Evolutionary conservation across 2,797 vertebrate species (phyloP), one percentile per base, ranked within the genome.

Genomic region (Pyrocephalus nanus): DNA sequence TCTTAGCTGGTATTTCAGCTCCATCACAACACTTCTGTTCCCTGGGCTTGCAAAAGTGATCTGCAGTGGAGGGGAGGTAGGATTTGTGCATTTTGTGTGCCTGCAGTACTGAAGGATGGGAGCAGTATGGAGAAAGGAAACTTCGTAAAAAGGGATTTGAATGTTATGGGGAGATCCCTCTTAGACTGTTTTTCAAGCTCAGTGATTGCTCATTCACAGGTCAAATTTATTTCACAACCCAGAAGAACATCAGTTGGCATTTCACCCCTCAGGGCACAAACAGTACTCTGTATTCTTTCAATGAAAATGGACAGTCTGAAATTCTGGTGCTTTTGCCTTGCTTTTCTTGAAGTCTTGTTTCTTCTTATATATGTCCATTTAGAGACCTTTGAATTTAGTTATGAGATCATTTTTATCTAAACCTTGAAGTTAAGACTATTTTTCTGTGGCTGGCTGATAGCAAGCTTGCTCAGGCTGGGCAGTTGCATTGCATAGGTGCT

Each of bases 81-180:
- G 15, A 25, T 0, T 0, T 3, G 15, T 21, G 8, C 15, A 6
- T 36, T 89, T 58, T 60, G 5, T 53, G 10, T 32, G 8, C 22
- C 32, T 54, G 27, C 2, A 8, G 3, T 27, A 26, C 8, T 34
- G 42, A 79, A 47, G 21, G 32, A 43, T 21, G 17, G 19, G 9
- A 80, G 20, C 23, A n/a, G 25, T 4, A 8, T 40, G 20, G 64
- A 60, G 51, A 55, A 66, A 48, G 8, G 2, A 3, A 42, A 15
- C 26, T 71, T 55, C 15, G 9, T 25, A 32, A 36, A 84, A 29
- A 69, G 6, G 5, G 6, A 36, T 10, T 34, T 3, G 0, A 25
- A 40, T 40, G 51, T 45, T 38, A 62, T 18, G 1, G 5, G 5
- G 17, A 8, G 2, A 61, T 61, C 23, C 11, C 26, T 88, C 58